phyloP scores from a whole-genome alignment of 2,113 vertebrate genomes.

The Grammomys surdaster region DNA sequence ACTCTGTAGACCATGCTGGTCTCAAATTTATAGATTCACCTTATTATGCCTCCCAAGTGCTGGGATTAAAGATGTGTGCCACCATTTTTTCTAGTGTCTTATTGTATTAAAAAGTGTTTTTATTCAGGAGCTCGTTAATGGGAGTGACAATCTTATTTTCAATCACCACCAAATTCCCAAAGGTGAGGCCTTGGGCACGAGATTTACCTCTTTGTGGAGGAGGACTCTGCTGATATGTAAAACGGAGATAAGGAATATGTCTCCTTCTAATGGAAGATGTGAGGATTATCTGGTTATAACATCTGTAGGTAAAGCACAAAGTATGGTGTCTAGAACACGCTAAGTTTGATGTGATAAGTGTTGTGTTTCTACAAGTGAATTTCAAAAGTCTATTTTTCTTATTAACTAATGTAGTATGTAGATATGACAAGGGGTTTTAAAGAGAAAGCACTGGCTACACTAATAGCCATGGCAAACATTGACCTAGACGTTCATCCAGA shows the following conservation, averaged over 20 bases:
- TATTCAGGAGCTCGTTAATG: neutral
- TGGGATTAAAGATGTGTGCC: neutral
- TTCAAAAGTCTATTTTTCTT: neutral
- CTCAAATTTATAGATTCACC: neutral
- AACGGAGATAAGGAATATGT: neutral
- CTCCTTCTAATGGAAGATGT: neutral
- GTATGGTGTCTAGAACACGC: neutral
- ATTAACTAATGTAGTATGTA: neutral
- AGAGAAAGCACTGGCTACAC: neutral
- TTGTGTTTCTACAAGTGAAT: neutral
- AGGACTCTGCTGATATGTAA: conserved; percentile 1
- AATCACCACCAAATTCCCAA: neutral
- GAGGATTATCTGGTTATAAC: neutral
- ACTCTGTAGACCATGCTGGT: neutral
- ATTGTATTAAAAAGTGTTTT: neutral
- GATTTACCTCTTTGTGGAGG: neutral
- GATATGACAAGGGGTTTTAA: neutral
- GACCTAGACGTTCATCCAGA: neutral
- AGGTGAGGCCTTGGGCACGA: rapidly evolving
- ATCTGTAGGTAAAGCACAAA: neutral
- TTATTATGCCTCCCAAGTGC: neutral
- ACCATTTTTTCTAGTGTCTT: neutral
- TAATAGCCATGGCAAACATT: neutral
- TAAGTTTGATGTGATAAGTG: neutral
- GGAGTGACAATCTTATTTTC: neutral